These are phyloP conservation scores for Fringilla coelebs DNA, from an alignment of 2,797 vertebrate genomes.

Conservation along the genomic window DNA sequence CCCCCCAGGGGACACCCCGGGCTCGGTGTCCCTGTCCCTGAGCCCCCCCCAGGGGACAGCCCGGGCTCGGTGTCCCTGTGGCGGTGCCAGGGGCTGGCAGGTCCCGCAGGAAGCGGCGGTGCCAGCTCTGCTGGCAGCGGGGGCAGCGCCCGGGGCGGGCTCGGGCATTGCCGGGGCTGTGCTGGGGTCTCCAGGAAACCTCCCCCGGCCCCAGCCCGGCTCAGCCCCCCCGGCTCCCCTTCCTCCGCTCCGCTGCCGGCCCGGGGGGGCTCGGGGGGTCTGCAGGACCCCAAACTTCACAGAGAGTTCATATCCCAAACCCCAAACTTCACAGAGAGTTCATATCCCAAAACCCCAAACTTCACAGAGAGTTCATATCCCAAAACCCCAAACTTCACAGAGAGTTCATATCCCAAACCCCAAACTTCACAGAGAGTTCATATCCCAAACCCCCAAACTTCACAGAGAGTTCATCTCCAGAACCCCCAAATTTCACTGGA, in stretches of 20 bases:
- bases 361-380: too few species aligned
- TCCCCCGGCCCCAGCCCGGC: neutral
- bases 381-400: neutral
- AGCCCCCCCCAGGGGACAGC: too few species aligned
- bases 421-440: too few species aligned
- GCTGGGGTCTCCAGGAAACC: neutral
- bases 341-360: neutral
- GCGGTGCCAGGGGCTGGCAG: neutral
- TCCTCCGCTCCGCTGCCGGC: neutral
- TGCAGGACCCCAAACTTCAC: too few species aligned
- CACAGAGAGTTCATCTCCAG: neutral
- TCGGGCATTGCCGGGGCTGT: neutral
- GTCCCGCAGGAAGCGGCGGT: neutral
- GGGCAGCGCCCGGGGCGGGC: neutral
- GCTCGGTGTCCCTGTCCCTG: too few species aligned
- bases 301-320: too few species aligned
- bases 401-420: neutral
- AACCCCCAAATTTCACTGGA: neutral
- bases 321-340: neutral
- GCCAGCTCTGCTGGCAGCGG: too few species aligned
- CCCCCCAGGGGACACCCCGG: too few species aligned
- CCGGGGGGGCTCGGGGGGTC: rapidly evolving
- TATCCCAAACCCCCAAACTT: neutral
- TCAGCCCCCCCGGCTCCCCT: neutral
- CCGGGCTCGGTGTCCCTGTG: neutral